Conservation (phyloP, 2,888 invertebrate species). For the Caenorhabditis panamensis region DNA sequence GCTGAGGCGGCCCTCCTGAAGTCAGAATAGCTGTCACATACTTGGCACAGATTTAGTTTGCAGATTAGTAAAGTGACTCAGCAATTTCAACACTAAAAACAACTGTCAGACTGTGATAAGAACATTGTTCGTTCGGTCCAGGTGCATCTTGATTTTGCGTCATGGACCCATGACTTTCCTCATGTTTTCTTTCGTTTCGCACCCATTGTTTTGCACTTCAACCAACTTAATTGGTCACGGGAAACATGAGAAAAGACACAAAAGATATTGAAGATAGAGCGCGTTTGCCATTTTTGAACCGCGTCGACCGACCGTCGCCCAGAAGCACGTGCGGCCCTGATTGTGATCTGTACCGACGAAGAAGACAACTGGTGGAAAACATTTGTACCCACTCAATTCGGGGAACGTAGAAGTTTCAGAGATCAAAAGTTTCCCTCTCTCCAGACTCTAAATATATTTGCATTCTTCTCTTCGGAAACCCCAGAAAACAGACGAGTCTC, state of each 20-base stretch:
- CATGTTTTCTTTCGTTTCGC: neutral
- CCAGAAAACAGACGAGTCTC: neutral
- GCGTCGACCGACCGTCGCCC: neutral
- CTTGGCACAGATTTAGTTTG: too few relatives aligned
- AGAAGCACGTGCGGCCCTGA: constrained; percentile 13
- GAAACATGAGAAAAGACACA: neutral
- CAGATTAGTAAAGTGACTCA: too few relatives aligned
- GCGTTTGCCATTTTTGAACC: constrained; percentile 25
- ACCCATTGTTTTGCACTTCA: neutral
- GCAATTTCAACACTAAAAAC: too few relatives aligned
- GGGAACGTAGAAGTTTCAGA: constrained; percentile 20
- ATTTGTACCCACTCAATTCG: constrained; percentile 24
- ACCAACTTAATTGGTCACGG: neutral
- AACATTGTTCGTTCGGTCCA: too few relatives aligned
- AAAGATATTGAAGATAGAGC: neutral
- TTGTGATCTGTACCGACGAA: constrained; percentile 46
- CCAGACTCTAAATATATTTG: neutral
- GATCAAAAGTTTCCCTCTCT: constrained; percentile 9
- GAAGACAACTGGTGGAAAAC: constrained; percentile 36
- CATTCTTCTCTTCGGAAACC: neutral
- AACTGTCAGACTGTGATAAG: too few relatives aligned
- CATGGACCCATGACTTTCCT: neutral
- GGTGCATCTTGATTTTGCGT: neutral
- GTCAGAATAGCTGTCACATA: too few relatives aligned
- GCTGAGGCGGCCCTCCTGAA: too few relatives aligned